Conservation (phyloP, 2,113 vertebrate genomes). For the Lamprotornis superbus region DNA sequence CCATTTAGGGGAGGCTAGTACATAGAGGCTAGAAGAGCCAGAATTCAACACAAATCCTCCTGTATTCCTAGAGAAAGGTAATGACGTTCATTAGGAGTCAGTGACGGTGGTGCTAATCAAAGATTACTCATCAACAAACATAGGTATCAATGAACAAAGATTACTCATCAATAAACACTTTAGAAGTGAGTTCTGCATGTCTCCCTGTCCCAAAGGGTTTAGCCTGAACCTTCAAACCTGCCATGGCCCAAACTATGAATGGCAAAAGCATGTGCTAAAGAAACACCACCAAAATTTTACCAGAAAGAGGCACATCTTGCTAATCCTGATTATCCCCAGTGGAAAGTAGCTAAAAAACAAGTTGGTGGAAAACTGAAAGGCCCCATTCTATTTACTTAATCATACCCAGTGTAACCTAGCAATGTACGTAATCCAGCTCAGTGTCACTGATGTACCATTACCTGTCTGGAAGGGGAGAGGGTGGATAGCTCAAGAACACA, state of each 20-base stretch:
- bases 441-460: background rate
- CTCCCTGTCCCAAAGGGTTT: background rate
- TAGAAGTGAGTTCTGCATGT: background rate
- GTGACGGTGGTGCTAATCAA: background rate
- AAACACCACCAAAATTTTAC: background rate
- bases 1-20: background rate
- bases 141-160: background rate
- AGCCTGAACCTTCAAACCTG: background rate
- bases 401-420: too few relatives aligned
- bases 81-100: background rate
- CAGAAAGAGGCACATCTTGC: background rate
- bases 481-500: background rate
- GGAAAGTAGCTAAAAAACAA: background rate
- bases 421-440: background rate
- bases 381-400: background rate
- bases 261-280: accelerated
- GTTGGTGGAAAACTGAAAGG: background rate
- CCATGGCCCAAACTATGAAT: background rate
- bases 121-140: background rate
- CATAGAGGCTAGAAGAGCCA: background rate
- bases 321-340: background rate
- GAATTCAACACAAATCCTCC: background rate
- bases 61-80: background rate
- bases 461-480: background rate
- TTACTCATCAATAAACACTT: background rate